Evolutionary conservation across 2,113 vertebrate species (phyloP), one percentile per base, ranked within the genome.

Genomic region (Odontophorus gujanensis): DNA sequence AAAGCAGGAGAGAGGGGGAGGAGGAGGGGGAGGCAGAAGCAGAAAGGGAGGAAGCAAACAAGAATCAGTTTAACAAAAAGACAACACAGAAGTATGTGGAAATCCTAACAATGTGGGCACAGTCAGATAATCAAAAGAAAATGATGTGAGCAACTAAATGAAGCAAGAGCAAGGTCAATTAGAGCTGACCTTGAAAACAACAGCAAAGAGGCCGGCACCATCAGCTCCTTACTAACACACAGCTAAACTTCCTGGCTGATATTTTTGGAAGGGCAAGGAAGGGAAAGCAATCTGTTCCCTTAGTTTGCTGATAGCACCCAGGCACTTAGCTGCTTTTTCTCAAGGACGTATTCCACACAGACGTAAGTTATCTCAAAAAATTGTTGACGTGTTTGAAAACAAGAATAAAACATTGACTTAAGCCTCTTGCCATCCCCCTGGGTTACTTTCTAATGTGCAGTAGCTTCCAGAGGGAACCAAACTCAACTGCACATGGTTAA

Each of bases 171-270:
- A 28, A 86, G 81, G 77, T 87, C 89, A 92, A 1, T 42, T 73
- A 53, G 34, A 68, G 13, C n/a, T 78, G 81, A 89, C 43, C 89
- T 95, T 87, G 87, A 43, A 83, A 85, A 78, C 68, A 61, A 34
- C 30, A 83, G 65, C 72, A 72, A 93, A 90, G 81, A 61, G 61
- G 26, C 53, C 75, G 90, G 69, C 48, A 87, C 72, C 3, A 0
- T 21, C 51, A 81, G 50, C 24, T n/a, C 48, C 36, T 40, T 24
- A 34, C 30, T 67, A 79, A 62, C 21, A 53, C 0, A 0, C 25
- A 77, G 75, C 32, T 91, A 62, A 85, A 91, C 34, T 89, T 95
- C 87, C 84, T 85, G 81, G 48, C 67, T 82, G 87, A 17, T 95
- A 85, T 80, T 92, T 95, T 89, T 9, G 2, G 59, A 89, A 93